Conservation (phyloP, 92 coral and sea anemone genomes). For the Porites evermanni region DNA sequence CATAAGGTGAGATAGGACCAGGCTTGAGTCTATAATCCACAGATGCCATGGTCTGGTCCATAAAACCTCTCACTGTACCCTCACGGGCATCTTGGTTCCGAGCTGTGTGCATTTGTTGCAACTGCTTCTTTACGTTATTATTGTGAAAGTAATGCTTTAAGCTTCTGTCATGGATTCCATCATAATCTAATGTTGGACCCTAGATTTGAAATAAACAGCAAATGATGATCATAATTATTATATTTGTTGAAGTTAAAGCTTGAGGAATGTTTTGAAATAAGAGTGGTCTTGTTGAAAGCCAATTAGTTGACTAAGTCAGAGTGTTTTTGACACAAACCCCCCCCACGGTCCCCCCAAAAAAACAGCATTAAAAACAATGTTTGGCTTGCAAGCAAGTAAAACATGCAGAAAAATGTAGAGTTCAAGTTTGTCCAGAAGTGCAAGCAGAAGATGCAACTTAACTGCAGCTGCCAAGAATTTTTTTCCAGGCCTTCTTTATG, state of each 20-base stretch:
- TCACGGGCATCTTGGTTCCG: constrained; percentile 71
- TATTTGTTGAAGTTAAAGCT: background rate
- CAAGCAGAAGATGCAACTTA: no score
- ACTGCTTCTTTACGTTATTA: constrained; percentile 75
- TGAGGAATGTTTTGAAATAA: background rate
- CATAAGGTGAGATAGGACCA: constrained; percentile 92
- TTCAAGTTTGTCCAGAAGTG: no score
- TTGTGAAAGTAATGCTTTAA: constrained; percentile 89
- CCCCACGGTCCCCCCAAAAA: no score
- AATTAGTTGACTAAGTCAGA: no score
- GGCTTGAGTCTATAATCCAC: constrained; percentile 85
- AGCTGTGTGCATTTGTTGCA: constrained; percentile 82
- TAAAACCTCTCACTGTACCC: constrained; percentile 67
- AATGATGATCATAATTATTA: background rate
- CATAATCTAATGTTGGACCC: constrained; percentile 97
- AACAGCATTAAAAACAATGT: no score
- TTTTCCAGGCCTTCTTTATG: no score
- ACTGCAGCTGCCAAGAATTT: no score
- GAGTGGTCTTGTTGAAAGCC: no score
- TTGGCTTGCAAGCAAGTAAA: no score
- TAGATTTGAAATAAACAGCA: background rate
- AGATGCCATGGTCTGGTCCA: constrained; percentile 91
- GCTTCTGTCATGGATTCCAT: constrained; percentile 97
- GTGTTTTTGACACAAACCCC: no score
- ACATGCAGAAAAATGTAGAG: no score